A percentile compares a stretch with the other conserved stretches of the same genome.
phyloP scores from a whole-genome alignment of 2,888 invertebrate species.

The Ferdinandea cuprea region DNA sequence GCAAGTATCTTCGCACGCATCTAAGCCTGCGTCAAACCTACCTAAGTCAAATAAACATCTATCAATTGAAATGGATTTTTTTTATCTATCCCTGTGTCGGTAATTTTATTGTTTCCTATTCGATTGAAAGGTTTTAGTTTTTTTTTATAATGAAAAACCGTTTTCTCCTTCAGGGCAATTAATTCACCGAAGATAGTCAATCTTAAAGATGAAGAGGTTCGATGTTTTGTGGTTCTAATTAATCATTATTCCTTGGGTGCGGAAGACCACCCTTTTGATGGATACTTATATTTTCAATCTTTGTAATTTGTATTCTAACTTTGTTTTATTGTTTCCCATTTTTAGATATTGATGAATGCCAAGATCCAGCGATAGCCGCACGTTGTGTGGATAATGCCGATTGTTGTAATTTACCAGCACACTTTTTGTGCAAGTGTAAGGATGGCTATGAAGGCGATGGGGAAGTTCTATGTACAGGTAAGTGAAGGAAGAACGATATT shows the following conservation, averaged over 20 bases:
- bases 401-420: constrained; percentile 96
- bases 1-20: constrained; percentile 43
- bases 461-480: constrained; percentile 92
- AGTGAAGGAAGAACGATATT: constrained; percentile 76
- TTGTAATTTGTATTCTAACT: constrained; percentile 20
- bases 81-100: constrained; percentile 28
- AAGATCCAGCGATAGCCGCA: constrained; percentile 91
- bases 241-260: constrained; percentile 32
- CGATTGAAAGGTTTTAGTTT: constrained; percentile 13
- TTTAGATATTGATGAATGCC: constrained; percentile 96
- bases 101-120: constrained; percentile 47
- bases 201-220: constrained; percentile 26
- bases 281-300: constrained; percentile 16
- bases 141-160: constrained; percentile 7
- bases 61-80: constrained; percentile 39
- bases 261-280: constrained; percentile 33
- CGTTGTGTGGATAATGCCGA: constrained; percentile 96
- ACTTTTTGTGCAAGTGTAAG: constrained; percentile 96
- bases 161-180: constrained; percentile 23
- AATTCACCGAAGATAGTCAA: constrained; percentile 33
- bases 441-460: constrained; percentile 96
- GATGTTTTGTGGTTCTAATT: constrained; percentile 48
- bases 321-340: constrained; percentile 18
- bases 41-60: not conserved
- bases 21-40: not conserved